Evolutionary conservation across 2,888 invertebrate genomes (phyloP).

Genomic region (Drosophila stalkeri): DNA sequence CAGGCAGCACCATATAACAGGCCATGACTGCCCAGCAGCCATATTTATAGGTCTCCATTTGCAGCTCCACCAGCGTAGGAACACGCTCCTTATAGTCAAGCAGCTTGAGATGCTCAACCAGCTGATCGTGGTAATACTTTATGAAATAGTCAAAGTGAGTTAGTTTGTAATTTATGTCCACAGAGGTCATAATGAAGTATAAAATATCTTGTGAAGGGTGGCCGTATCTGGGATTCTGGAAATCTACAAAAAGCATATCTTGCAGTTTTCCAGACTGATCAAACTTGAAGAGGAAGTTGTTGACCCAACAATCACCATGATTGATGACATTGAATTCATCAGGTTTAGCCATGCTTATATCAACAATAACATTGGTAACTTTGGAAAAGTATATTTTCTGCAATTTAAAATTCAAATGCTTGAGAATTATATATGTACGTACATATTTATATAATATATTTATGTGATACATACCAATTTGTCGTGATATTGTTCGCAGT

Average conservation of each 20-base stretch:
- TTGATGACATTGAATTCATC: slow-evolving; percentile 72
- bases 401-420: slow-evolving; percentile 41
- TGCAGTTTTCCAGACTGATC: slow-evolving; percentile 46
- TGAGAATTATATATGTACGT: neutral
- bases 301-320: slow-evolving; percentile 82
- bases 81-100: slow-evolving; percentile 70
- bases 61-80: slow-evolving; percentile 73
- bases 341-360: slow-evolving; percentile 28
- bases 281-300: slow-evolving; percentile 80
- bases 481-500: slow-evolving; percentile 56
- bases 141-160: slow-evolving; percentile 80
- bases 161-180: slow-evolving; percentile 77
- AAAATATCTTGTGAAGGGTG: slow-evolving; percentile 76
- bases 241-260: slow-evolving; percentile 81
- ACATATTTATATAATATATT: neutral
- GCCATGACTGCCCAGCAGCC: slow-evolving; percentile 64
- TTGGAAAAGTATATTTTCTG: slow-evolving; percentile 53
- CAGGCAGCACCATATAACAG: slow-evolving; percentile 57
- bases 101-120: slow-evolving; percentile 70
- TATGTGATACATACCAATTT: slow-evolving; percentile 61
- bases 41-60: slow-evolving; percentile 66
- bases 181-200: slow-evolving; percentile 81
- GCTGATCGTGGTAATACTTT: slow-evolving; percentile 78
- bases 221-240: slow-evolving; percentile 76
- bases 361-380: slow-evolving; percentile 27